phyloP scores from a whole-genome alignment of 2,113 vertebrate species.

The Lynx canadensis region DNA sequence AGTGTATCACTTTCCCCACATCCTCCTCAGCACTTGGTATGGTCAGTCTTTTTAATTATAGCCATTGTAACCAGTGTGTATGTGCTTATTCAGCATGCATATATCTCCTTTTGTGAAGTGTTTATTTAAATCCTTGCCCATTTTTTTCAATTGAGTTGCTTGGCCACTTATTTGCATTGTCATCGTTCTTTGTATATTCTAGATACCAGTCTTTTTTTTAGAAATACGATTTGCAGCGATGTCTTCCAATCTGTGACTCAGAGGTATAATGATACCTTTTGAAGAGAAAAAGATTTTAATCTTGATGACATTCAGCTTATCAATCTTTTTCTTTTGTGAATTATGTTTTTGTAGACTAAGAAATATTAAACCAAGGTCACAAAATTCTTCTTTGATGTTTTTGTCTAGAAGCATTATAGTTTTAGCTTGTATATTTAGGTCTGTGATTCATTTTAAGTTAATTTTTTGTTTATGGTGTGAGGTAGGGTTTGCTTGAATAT shows the following conservation, averaged over 20 bases:
- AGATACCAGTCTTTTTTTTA: background rate
- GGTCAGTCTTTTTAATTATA: background rate
- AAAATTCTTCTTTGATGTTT: background rate
- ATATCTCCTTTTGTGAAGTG: background rate
- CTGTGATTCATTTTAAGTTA: background rate
- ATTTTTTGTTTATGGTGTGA: background rate
- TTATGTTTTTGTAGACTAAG: background rate
- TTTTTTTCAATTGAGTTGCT: background rate
- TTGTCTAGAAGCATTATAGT: background rate
- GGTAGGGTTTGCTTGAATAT: background rate
- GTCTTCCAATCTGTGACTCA: background rate
- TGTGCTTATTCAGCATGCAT: background rate
- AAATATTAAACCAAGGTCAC: background rate
- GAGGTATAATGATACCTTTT: background rate
- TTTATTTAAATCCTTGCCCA: background rate
- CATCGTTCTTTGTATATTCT: background rate
- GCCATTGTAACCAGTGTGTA: background rate
- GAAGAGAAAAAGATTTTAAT: conserved; percentile 8
- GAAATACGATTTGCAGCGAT: background rate
- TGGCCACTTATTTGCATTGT: background rate
- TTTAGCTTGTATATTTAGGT: background rate
- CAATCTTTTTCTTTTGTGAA: background rate
- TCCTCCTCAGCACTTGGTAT: background rate
- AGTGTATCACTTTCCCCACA: background rate
- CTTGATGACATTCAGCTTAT: background rate